These are phyloP conservation scores for Vultur gryphus DNA, from an alignment of 2,797 vertebrate genomes.

Conservation along the genomic window DNA sequence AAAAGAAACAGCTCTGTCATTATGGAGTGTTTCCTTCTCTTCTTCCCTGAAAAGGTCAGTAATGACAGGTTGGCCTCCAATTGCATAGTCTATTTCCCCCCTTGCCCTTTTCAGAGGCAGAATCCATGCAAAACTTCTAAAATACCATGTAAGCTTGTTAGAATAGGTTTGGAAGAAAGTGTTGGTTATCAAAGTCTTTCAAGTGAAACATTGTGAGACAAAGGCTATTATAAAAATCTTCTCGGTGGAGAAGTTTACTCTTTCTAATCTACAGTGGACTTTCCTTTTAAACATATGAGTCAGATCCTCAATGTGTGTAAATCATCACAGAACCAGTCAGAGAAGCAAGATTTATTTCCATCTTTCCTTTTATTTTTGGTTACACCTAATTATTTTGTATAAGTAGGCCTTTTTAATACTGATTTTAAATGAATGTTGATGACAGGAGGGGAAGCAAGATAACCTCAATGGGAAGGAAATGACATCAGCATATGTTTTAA, in stretches of 20 bases:
- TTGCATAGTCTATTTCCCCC: constrained; percentile 4
- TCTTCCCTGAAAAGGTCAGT: constrained; percentile 64
- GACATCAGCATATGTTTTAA: neutral
- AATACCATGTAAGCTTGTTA: constrained; percentile 37
- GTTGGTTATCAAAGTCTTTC: neutral
- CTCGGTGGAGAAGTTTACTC: neutral
- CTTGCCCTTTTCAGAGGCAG: constrained; percentile 56
- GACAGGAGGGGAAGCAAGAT: neutral
- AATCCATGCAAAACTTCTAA: constrained; percentile 44
- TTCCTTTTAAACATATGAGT: neutral
- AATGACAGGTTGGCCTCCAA: constrained; percentile 28
- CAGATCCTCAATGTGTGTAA: neutral
- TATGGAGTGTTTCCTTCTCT: constrained; percentile 49
- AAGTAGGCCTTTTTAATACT: neutral
- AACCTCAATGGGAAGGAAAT: neutral
- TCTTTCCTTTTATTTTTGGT: neutral
- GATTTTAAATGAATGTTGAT: neutral
- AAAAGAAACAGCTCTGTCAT: constrained; percentile 35
- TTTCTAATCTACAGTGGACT: neutral
- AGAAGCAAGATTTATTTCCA: neutral
- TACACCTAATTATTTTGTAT: neutral
- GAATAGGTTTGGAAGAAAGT: constrained; percentile 12
- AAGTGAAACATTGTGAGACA: constrained; percentile 26
- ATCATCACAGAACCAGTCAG: neutral
- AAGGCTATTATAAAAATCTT: neutral